A percentile compares a stretch with the other conserved stretches of the same genome.
phyloP scores from a whole-genome alignment of 2,113 vertebrate species.

The Spilogale gracilis region DNA sequence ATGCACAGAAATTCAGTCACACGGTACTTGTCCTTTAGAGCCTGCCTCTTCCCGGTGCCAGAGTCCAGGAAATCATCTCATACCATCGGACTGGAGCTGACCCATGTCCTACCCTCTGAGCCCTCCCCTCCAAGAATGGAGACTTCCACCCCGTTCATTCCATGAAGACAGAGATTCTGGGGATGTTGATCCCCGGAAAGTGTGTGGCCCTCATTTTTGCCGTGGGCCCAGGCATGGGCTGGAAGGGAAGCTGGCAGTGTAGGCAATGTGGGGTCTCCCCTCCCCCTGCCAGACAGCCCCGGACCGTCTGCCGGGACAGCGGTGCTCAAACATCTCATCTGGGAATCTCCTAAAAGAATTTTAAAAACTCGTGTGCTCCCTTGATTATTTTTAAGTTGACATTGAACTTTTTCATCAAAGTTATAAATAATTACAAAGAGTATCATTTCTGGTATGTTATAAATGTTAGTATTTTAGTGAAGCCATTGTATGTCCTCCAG shows the following conservation, averaged over 20 bases:
- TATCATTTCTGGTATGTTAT: neutral
- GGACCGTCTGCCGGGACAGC: neutral
- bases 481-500: neutral
- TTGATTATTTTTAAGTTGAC: constrained; percentile 3
- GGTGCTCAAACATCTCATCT: neutral
- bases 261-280: neutral
- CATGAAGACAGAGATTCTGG: neutral
- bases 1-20: neutral
- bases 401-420: constrained; percentile 23
- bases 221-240: neutral
- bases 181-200: neutral
- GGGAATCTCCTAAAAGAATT: neutral
- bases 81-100: neutral
- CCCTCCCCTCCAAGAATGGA: neutral
- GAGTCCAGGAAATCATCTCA: neutral
- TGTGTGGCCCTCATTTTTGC: neutral
- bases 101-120: neutral
- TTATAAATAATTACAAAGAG: constrained; percentile 8
- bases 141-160: neutral
- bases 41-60: neutral
- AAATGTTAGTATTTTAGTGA: constrained; percentile 36
- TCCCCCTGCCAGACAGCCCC: too few relatives aligned
- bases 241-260: neutral
- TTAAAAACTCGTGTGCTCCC: neutral
- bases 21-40: neutral